phyloP scores from a whole-genome alignment of 1,140 invertebrate genomes.

The Apis florea region DNA sequence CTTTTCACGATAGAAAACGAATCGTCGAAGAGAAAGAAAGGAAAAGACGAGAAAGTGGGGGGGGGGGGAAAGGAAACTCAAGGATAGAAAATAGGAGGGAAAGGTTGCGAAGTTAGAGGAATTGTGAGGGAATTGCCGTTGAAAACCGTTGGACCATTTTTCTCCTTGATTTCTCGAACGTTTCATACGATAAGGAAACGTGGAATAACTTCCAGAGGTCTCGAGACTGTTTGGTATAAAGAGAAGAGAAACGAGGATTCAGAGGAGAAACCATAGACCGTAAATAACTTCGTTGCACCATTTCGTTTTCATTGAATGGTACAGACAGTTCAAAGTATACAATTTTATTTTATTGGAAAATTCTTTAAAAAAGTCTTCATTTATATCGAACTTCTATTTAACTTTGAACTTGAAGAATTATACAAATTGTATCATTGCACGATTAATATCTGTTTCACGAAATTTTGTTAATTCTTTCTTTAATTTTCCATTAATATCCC shows the following conservation, averaged over 20 bases:
- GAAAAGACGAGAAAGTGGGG: slow-evolving; percentile 19
- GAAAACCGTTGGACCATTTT: slow-evolving; percentile 60
- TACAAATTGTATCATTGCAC: background rate
- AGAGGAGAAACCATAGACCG: slow-evolving; percentile 19
- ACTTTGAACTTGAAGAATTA: too few relatives aligned
- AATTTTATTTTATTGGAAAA: background rate
- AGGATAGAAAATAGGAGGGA: background rate
- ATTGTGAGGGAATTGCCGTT: slow-evolving; percentile 19
- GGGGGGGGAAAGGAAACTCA: slow-evolving; percentile 22
- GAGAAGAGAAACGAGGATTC: background rate
- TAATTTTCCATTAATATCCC: background rate
- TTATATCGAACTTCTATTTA: background rate
- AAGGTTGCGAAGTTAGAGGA: slow-evolving; percentile 29
- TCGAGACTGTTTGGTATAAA: background rate
- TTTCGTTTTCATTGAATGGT: slow-evolving; percentile 6
- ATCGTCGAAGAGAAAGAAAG: background rate
- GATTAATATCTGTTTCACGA: background rate
- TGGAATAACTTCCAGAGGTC: slow-evolving; percentile 51
- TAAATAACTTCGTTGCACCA: slow-evolving; percentile 34
- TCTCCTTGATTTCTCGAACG: slow-evolving; percentile 55
- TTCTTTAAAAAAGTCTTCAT: background rate
- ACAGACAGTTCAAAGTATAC: background rate
- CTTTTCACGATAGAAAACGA: slow-evolving; percentile 20
- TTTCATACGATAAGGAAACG: slow-evolving; percentile 57
- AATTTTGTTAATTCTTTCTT: background rate